Base-by-base conservation (phyloP, 1,140 invertebrate genomes). In the Propsilocerus akamusi region DNA sequence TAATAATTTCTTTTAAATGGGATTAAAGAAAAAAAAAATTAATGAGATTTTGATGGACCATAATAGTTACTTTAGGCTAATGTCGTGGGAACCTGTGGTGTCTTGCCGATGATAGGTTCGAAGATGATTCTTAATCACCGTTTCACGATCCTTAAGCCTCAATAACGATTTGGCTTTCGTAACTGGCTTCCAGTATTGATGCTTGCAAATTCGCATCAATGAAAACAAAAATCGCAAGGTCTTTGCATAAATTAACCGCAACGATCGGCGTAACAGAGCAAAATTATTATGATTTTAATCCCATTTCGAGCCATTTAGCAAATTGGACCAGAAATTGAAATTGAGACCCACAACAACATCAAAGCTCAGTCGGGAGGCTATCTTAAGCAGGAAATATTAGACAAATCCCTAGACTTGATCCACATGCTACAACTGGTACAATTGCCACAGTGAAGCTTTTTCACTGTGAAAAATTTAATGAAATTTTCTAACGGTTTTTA, bases 201-300 rank as follows among this genome's bases (percentile, higher is more conserved):
- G 34, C 22, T 17, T 30, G n/a, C n/a, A 30, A 30, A 30, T 30
- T n/a, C 28, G 11, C 28, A 30, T 37, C 5, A 37, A 17, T 41
- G 34, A 41, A 20, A 17, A 5, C 17, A 17, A 20, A 20, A 41
- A n/a, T n/a, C n/a, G n/a, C n/a, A n/a, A n/a, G n/a, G 34, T 20
- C 34, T 41, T 41, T 41, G 34, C 34, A 41, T 41, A 41, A 41
- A 41, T 41, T 41, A 41, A 30, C 22, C 8, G 22, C 34, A 41
- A 30, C 10, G n/a, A 30, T n/a, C n/a, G n/a, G n/a, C n/a, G n/a
- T n/a, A n/a, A n/a, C n/a, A n/a, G n/a, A n/a, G n/a, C n/a, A n/a
- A n/a, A n/a, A n/a, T n/a, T n/a, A n/a, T n/a, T 11, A 30, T 30
- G 10, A 30, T 30, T 17, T 41, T 41, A 41, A 41, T 41, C 34